These are phyloP conservation scores for Pseudois nayaur DNA, from an alignment of 2,113 vertebrate species.

Conservation along the genomic window DNA sequence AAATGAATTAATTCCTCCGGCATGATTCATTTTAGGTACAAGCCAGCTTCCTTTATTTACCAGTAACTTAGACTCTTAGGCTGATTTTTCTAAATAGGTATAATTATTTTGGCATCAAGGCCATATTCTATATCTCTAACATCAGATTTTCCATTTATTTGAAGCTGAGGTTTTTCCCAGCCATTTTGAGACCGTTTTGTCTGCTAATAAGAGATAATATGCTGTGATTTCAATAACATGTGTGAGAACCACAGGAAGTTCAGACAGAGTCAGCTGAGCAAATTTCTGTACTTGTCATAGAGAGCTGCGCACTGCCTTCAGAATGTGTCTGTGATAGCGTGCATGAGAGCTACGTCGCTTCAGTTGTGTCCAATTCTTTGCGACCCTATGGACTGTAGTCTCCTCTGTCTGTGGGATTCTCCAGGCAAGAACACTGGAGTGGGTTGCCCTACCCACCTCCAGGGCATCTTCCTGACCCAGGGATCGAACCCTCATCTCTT, in stretches of 20 bases:
- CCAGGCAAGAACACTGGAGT: neutral
- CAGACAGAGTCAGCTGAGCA: neutral
- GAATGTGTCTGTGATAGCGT: neutral
- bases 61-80: neutral
- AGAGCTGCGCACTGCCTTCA: neutral
- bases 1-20: constrained; percentile 32
- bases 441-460: neutral
- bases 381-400: neutral
- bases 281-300: neutral
- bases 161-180: neutral
- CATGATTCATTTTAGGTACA: constrained; percentile 4
- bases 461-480: neutral
- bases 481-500: neutral
- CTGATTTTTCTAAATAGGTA: neutral
- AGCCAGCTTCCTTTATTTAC: constrained; percentile 11
- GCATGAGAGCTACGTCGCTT: neutral
- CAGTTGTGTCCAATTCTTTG: neutral
- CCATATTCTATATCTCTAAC: constrained; percentile 6
- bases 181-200: neutral
- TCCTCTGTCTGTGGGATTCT: neutral
- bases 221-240: neutral
- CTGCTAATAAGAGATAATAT: neutral
- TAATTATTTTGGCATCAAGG: neutral
- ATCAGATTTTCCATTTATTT: neutral
- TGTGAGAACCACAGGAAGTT: neutral